Percentiles rank a stretch among this genome's conserved stretches.
Evolutionary conservation across 2,797 vertebrate species (phyloP).

Genomic region (Delichon dasypus): DNA sequence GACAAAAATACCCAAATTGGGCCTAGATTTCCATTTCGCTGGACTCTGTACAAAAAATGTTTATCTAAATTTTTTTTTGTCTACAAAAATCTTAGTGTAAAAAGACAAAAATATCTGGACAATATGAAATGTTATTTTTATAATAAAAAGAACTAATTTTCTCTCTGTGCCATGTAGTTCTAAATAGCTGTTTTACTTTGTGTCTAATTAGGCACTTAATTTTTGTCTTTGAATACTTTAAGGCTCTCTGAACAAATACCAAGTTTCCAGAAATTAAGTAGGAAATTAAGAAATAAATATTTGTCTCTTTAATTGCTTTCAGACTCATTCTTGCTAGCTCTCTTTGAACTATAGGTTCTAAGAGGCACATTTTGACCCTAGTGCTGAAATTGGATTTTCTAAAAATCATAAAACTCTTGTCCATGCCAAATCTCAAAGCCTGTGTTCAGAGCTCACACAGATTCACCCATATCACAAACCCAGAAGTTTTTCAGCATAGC

Average conservation of each 20-base stretch:
- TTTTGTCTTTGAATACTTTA: neutral
- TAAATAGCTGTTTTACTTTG: neutral
- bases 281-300: neutral
- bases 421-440: neutral
- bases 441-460: neutral
- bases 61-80: neutral
- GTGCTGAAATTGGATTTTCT: neutral
- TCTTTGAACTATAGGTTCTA: neutral
- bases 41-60: neutral
- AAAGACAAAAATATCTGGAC: neutral
- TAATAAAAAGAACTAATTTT: neutral
- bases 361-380: neutral
- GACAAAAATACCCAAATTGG: neutral
- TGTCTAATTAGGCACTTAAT: neutral
- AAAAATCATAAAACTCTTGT: neutral
- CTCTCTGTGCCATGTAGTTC: neutral
- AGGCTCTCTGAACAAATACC: neutral
- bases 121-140: neutral
- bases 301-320: neutral
- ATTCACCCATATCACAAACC: neutral
- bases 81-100: neutral
- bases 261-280: constrained; percentile 17
- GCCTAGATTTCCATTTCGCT: neutral
- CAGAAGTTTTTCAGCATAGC: neutral
- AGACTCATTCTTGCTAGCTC: neutral